Percentiles rank a stretch among this genome's conserved stretches.
These are phyloP conservation scores for Pentalonia nigronervosa DNA, from an alignment of 1,140 invertebrate species.

Conservation along the genomic window DNA sequence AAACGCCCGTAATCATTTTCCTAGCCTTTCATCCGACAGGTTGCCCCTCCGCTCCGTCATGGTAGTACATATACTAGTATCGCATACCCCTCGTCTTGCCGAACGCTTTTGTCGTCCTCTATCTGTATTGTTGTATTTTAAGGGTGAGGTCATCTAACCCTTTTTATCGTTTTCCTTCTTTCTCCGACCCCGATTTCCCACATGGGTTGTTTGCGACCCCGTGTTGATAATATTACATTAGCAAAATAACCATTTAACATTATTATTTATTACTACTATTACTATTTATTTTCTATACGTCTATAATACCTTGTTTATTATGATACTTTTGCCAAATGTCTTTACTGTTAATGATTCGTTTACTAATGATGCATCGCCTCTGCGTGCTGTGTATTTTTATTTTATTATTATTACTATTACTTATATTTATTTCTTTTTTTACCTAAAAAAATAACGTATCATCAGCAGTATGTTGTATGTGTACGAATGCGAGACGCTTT, in stretches of 20 bases:
- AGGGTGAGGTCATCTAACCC: conserved; percentile 51
- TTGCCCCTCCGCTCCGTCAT: conserved; percentile 37
- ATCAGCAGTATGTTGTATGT: not conserved
- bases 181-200: not conserved
- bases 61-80: no score
- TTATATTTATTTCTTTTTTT: not conserved
- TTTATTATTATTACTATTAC: not conserved
- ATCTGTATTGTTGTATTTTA: conserved; percentile 8
- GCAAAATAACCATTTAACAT: conserved; percentile 28
- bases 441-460: not conserved
- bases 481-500: not conserved
- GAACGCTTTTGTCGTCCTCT: not conserved
- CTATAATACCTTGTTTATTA: not conserved
- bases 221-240: conserved; percentile 14
- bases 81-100: not conserved
- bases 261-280: not conserved
- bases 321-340: not conserved
- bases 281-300: not conserved
- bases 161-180: conserved; percentile 37
- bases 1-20: conserved; percentile 15
- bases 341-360: not conserved
- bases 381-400: not conserved
- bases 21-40: conserved; percentile 49
- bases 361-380: not conserved
- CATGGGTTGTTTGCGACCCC: not conserved